A percentile compares a stretch with the other conserved stretches of the same genome.
phyloP scores from a whole-genome alignment of 2,113 vertebrate genomes.

The Ascaphus truei region DNA sequence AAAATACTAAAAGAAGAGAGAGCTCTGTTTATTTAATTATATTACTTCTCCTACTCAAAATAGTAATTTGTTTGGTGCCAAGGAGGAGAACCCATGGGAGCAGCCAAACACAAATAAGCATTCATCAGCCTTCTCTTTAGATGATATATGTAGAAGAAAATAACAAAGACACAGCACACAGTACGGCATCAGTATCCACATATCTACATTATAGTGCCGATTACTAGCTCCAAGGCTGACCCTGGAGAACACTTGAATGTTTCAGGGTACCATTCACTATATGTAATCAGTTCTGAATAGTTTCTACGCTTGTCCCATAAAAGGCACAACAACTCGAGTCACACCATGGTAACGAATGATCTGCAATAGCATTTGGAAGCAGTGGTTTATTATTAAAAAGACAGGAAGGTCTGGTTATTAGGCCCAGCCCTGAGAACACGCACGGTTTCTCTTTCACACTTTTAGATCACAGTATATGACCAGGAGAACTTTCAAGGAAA shows the following conservation, averaged over 20 bases:
- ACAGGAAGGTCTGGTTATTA: no score
- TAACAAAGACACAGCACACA: not conserved
- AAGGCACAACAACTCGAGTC: not conserved
- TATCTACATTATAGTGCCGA: no score
- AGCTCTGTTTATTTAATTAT: constrained; percentile 15
- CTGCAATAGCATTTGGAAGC: no score
- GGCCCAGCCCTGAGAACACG: no score
- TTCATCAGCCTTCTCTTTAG: constrained; percentile 12
- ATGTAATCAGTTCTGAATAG: not conserved
- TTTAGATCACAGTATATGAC: constrained; percentile 89
- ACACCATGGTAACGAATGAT: not conserved
- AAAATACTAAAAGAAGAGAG: no score
- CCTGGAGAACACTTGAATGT: no score
- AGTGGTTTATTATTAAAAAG: no score
- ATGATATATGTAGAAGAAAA: not conserved
- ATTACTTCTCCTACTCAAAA: constrained; percentile 2
- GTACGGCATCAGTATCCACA: not conserved
- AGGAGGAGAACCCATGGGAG: constrained; percentile 2
- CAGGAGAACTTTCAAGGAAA: constrained; percentile 96
- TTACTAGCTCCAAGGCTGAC: no score
- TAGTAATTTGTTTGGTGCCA: constrained; percentile 6
- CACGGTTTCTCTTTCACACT: no score
- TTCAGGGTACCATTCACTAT: no score
- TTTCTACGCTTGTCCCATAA: not conserved
- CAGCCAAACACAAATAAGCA: constrained; percentile 10